Evolutionary conservation across 2,113 vertebrate species (phyloP), one percentile per base, ranked within the genome.

Genomic region (Heteronetta atricapilla): DNA sequence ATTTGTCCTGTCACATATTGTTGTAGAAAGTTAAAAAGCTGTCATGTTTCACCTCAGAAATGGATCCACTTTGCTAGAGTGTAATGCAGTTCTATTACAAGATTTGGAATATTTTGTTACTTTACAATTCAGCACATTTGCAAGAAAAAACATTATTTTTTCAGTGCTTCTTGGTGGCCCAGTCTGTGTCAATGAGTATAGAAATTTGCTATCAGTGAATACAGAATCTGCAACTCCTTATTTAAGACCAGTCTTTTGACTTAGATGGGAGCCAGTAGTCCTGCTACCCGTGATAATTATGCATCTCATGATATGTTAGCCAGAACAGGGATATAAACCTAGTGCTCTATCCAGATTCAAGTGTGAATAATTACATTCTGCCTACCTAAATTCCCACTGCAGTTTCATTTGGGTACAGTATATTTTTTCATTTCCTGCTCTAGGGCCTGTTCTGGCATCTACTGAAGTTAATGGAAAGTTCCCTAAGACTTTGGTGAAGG

Each of bases 11-110:
- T 94, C 96, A 95, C 78, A 82, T 90, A 92, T 56, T 85, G 84
- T 96, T 95, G 90, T 85, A 97, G 72, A 48, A 89, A 93, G 92
- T 93, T 94, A 92, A 96, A 94, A 97, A 95, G 76, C 95, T 96
- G 90, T 97, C 93, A 81, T 74, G 67, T 95, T 93, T 80, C 70
- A 89, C 90, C 80, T 95, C 89, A 90, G 93, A 90, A 96, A 94
- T 91, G 87, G 93, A 97, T 95, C 90, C 92, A 96, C 82, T 93
- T 89, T 93, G 48, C 68, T 74, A 63, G 36, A 70, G 66, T 80
- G 44, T 82, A 87, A 89, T 88, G 82, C 82, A 80, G 53, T 92
- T 92, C 44, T 88, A 55, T 86, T 80, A 87, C 62, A 80, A 70
- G 75, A 68, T 91, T 86, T 94, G 60, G 33, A 92, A 42, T 50